Evolutionary conservation across 2,888 invertebrate species (phyloP), one percentile per base, ranked within the genome.

Genomic region (Nineta flava): DNA sequence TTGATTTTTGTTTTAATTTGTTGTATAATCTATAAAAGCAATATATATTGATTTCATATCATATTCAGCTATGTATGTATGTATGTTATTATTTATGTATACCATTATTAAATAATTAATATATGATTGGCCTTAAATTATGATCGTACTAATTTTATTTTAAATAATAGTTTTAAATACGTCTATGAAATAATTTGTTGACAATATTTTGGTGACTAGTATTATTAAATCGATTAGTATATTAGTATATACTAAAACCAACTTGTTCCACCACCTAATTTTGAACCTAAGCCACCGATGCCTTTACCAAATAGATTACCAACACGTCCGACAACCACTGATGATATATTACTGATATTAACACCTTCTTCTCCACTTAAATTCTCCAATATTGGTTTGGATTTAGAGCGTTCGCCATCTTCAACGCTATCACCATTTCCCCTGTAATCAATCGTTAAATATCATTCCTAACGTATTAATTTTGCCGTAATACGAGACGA

Each of bases 251-350:
- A 44, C 73, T 81, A 87, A 74, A 88, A 87, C 87, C 87, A 87
- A 67, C 85, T 85, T 51, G 78, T 75, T 55, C 87, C 83, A 57
- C 87, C 85, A 55, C 90, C 88, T 56, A 91, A 76, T 70, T 90
- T 90, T 59, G 87, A 86, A 62, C 90, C 86, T 61, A 92, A 76
- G 62, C 91, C 90, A 56, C 91, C 91, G 60, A 92, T 83, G 57
- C 91, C 87, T 64, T 90, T 87, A 48, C 91, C 91, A 60, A 91
- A 83, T 66, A 91, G 83, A 69, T 87, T 88, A 59, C 90, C 88
- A 61, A 92, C 83, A 70, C 87, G 75, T 50, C 90, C 91, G 55
- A 87, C 88, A 55, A 90, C 86, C 61, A 87, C 85, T 55, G 85
- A 84, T 38, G 87, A 83, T 19, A 87, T 84, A 61, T 83, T 83